Percentiles rank a stretch among this genome's conserved stretches.
These are phyloP conservation scores for Trachymyrmex septentrionalis DNA, from an alignment of 1,140 invertebrate species.

Conservation along the genomic window DNA sequence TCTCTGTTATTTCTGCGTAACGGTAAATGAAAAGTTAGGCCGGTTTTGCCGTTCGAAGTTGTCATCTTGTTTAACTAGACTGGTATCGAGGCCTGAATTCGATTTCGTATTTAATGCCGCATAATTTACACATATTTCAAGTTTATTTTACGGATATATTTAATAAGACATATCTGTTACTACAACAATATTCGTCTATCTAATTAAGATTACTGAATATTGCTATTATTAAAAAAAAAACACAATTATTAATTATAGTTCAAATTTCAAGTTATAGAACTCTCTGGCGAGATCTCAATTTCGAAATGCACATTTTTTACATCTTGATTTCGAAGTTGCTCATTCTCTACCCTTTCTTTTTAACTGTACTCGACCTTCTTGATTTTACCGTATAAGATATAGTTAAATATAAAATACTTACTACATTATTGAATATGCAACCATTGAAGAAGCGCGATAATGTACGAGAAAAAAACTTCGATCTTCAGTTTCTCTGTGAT, in stretches of 20 bases:
- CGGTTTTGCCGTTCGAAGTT: background rate
- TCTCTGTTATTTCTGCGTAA: constrained; percentile 50
- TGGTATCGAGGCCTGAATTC: background rate
- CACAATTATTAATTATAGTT: background rate
- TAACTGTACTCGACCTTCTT: background rate
- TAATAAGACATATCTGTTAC: background rate
- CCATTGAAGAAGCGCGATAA: background rate
- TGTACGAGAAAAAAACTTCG: constrained; percentile 6
- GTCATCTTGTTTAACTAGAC: background rate
- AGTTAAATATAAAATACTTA: background rate
- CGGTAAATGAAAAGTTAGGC: background rate
- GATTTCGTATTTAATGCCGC: background rate
- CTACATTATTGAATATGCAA: background rate
- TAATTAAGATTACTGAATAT: background rate
- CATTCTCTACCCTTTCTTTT: background rate
- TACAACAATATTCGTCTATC: background rate
- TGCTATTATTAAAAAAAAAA: background rate
- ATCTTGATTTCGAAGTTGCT: background rate
- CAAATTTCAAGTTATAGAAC: background rate
- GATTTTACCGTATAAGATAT: background rate
- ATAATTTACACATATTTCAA: background rate
- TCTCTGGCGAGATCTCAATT: background rate
- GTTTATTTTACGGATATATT: background rate
- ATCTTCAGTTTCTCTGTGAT: background rate
- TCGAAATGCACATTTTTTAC: background rate